Conservation (phyloP, 1,140 invertebrate genomes). For the Neodiprion virginianus region DNA sequence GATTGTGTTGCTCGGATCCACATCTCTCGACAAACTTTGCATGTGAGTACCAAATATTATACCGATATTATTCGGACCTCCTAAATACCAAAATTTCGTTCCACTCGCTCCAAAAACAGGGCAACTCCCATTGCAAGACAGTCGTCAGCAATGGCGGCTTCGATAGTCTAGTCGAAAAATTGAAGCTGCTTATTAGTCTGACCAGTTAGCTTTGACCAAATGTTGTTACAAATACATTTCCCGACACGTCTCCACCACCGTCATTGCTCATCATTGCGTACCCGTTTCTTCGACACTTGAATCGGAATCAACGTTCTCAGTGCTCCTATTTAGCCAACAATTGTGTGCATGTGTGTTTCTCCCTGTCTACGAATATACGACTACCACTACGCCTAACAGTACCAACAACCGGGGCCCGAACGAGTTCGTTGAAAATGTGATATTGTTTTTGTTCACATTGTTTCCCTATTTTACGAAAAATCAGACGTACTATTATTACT, state of each 20-base stretch:
- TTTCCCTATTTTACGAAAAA: too few species aligned
- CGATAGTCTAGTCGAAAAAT: slow-evolving; percentile 27
- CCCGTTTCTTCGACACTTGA: too few species aligned
- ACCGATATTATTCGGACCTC: slow-evolving; percentile 5
- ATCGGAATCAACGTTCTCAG: too few species aligned
- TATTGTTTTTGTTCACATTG: too few species aligned
- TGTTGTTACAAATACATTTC: neutral
- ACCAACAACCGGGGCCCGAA: too few species aligned
- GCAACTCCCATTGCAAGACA: slow-evolving; percentile 44
- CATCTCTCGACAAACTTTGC: slow-evolving; percentile 46
- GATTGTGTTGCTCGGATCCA: slow-evolving; percentile 40
- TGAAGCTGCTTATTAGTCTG: neutral
- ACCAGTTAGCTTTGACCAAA: neutral
- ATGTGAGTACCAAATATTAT: slow-evolving; percentile 46
- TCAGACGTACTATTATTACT: neutral
- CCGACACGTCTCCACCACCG: neutral
- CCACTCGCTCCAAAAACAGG: slow-evolving; percentile 27
- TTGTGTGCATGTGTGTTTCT: neutral
- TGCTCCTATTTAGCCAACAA: neutral
- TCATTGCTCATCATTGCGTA: too few species aligned
- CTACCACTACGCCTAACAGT: too few species aligned
- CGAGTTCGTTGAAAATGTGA: too few species aligned
- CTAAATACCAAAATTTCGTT: slow-evolving; percentile 16
- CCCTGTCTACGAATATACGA: too few species aligned
- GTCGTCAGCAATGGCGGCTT: slow-evolving; percentile 44